phyloP scores from a whole-genome alignment of 1,140 invertebrate genomes.

The Drosophila biarmipes region DNA sequence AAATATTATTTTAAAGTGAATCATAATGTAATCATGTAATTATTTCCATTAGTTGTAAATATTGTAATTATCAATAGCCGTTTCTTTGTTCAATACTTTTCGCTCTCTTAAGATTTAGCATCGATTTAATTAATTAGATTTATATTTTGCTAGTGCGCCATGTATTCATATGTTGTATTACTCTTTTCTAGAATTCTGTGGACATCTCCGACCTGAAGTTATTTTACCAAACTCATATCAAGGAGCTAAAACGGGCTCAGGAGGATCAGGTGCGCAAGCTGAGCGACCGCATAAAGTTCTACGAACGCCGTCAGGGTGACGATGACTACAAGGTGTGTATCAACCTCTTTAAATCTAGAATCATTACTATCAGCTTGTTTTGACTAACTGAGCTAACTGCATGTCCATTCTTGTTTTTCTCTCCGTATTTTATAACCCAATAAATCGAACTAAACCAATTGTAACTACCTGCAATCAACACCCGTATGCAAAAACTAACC shows the following conservation, averaged over 20 bases:
- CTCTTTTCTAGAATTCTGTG: slow-evolving; percentile 27
- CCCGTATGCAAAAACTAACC: slow-evolving; percentile 45
- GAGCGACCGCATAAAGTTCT: slow-evolving; percentile 65
- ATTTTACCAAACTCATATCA: slow-evolving; percentile 77
- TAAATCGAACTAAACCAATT: slow-evolving; percentile 50
- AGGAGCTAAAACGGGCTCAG: slow-evolving; percentile 65
- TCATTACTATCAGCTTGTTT: slow-evolving; percentile 7
- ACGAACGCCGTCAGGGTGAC: slow-evolving; percentile 70
- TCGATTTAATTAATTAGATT: too few species aligned
- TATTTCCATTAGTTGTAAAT: too few species aligned
- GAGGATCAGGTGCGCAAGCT: slow-evolving; percentile 69
- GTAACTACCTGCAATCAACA: slow-evolving; percentile 62
- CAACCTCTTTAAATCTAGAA: too few species aligned
- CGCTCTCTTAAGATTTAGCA: too few species aligned
- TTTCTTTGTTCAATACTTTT: too few species aligned
- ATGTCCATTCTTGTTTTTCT: slow-evolving; percentile 68
- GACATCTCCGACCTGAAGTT: slow-evolving; percentile 68
- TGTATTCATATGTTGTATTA: background rate
- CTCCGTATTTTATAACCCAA: slow-evolving; percentile 59
- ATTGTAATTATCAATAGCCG: too few species aligned
- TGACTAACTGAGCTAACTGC: slow-evolving; percentile 58
- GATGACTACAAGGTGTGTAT: slow-evolving; percentile 79
- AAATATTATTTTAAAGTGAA: too few species aligned
- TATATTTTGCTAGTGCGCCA: background rate
- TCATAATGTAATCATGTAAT: too few species aligned